Evolutionary conservation across 2,113 vertebrate species (phyloP), one percentile per base, ranked within the genome.

Genomic region (Sinocyclocheilus anshuiensis): DNA sequence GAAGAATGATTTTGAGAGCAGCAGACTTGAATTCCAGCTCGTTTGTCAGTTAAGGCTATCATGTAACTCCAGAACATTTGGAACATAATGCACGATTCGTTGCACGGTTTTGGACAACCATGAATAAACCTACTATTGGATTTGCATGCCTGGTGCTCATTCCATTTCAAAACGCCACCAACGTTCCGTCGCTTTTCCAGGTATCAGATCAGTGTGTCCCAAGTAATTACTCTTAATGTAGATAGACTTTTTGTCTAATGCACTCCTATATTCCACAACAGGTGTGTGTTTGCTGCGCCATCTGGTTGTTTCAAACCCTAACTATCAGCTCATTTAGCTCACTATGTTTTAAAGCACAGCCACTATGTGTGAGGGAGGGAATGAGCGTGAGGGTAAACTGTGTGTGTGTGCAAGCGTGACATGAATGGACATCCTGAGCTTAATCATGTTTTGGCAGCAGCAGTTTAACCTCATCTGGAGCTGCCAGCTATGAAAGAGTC

Each of bases 401-500:
- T 63, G 22, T 86, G 22, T 81, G 65, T 75, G 39, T 53, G 42
- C 3, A 26, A 26, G 26, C 26, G 1, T 26, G 26, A 26, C 20
- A 26, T 26, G 11, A 82, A 72, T 81, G 42, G 53, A 57, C 33
- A 36, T 45, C 59, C 61, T 57, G 36, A 59, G 65, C 84, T 90
- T 77, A 89, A 59, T 76, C 48, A 42, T 77, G 74, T 77, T 45
- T 65, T 39, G 77, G 77, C 86, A 39, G 50, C 86, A 84, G 61
- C 42, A 50, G 33, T 84, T 81, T 13, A 42, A 90, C 22, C 84
- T 79, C 45, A 84, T 87, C 29, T 26, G 59, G 53, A 61, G 24
- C 24, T 82, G 24, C 9, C 16, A 91, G 88, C 81, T 89, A 80
- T 89, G 90, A 89, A 85, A 78, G 45, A 22, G 24, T 83, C 45